Conservation (phyloP, 1,140 invertebrate genomes). For the Drosophila baimaii region DNA sequence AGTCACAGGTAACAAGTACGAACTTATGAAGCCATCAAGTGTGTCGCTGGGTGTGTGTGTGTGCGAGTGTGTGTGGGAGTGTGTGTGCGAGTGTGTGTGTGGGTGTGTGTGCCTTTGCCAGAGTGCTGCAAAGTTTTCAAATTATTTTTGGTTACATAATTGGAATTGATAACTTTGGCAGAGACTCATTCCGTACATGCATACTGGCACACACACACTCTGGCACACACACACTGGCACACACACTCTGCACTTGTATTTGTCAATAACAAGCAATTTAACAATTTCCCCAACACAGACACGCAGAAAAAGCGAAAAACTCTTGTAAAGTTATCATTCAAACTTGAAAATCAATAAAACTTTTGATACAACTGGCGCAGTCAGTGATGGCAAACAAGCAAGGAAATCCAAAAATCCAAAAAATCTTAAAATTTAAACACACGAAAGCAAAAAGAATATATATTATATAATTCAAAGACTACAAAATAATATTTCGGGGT, state of each 20-base stretch:
- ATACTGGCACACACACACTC: slow-evolving; percentile 1
- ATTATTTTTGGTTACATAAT: slow-evolving; percentile 83
- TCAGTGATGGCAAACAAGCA: background rate
- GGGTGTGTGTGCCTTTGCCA: slow-evolving; percentile 54
- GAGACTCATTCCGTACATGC: slow-evolving; percentile 26
- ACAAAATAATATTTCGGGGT: too few relatives aligned
- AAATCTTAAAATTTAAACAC: background rate
- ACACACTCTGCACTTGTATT: slow-evolving; percentile 62
- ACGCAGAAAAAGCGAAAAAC: slow-evolving; percentile 57
- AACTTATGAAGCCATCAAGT: slow-evolving; percentile 76
- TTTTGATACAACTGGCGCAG: slow-evolving; percentile 70
- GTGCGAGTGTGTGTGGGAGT: slow-evolving; percentile 17
- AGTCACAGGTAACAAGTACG: slow-evolving; percentile 80
- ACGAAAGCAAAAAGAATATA: background rate
- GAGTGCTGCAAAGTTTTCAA: slow-evolving; percentile 80
- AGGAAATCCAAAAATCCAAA: background rate
- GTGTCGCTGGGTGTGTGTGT: slow-evolving; percentile 30
- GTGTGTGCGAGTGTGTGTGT: slow-evolving; percentile 17
- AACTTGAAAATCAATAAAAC: slow-evolving; percentile 83
- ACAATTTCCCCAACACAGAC: slow-evolving; percentile 63
- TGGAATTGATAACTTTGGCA: slow-evolving; percentile 81
- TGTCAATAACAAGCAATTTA: slow-evolving; percentile 83
- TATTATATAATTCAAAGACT: too few relatives aligned
- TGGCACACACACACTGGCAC: slow-evolving; percentile 2
- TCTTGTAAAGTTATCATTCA: slow-evolving; percentile 82